These are phyloP conservation scores for Hymenopus coronatus DNA, from an alignment of 2,888 invertebrate genomes.

Conservation along the genomic window DNA sequence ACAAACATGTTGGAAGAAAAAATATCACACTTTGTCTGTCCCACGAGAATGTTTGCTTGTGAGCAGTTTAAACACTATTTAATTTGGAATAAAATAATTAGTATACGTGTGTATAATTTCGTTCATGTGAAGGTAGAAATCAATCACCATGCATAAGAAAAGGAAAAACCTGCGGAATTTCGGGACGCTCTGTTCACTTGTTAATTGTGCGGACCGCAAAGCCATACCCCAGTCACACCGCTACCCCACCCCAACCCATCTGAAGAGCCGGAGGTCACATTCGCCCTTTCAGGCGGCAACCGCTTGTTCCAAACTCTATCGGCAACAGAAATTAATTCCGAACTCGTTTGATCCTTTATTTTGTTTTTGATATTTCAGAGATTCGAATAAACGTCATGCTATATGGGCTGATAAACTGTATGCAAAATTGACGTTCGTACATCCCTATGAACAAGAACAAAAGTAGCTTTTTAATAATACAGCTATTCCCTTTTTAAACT, in stretches of 20 bases:
- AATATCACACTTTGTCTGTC: too few relatives aligned
- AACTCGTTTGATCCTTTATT: not conserved
- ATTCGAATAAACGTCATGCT: not conserved
- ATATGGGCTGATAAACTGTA: not conserved
- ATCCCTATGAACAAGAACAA: not conserved
- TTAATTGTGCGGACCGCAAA: not conserved
- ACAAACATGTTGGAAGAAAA: too few relatives aligned
- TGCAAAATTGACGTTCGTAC: not conserved
- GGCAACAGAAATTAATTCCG: not conserved
- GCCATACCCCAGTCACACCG: not conserved
- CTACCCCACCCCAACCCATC: not conserved
- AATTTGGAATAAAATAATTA: too few relatives aligned
- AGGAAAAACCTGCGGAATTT: not conserved
- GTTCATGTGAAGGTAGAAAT: not conserved
- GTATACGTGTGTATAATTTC: too few relatives aligned
- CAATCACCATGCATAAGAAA: not conserved
- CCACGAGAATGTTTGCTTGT: too few relatives aligned
- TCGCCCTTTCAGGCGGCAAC: not conserved
- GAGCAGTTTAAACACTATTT: too few relatives aligned
- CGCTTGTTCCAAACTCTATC: not conserved
- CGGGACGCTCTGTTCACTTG: not conserved
- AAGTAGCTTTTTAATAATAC: not conserved
- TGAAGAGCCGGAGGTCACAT: not conserved
- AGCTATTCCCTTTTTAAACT: not conserved
- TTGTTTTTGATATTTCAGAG: not conserved